These are phyloP conservation scores for Porites divaricata DNA, from an alignment of 92 coral and sea anemone genomes.

Conservation along the genomic window DNA sequence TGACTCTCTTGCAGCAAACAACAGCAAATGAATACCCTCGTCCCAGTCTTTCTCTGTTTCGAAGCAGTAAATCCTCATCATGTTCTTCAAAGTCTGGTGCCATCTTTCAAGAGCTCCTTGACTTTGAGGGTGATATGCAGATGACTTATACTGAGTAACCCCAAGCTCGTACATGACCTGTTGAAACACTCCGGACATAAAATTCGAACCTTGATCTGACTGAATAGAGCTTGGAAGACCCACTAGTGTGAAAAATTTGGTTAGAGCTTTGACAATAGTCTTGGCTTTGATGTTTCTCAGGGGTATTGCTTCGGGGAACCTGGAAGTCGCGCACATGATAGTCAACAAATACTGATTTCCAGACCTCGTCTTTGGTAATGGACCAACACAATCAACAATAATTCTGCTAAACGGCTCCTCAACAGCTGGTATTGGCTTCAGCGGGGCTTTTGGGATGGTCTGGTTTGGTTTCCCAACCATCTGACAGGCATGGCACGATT, in stretches of 20 bases:
- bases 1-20: conserved; percentile 44
- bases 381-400: conserved; percentile 45
- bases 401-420: conserved; percentile 63
- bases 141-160: conserved; percentile 43
- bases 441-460: conserved; percentile 52
- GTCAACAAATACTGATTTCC: conserved; percentile 27
- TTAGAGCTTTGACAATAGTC: no score
- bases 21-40: conserved; percentile 22
- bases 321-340: conserved; percentile 35
- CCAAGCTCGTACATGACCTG: conserved; percentile 72
- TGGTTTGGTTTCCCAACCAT: conserved; percentile 62
- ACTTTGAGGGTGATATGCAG: conserved; percentile 69
- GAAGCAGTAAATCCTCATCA: conserved; percentile 46
- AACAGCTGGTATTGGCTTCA: conserved; percentile 58
- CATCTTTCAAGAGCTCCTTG: conserved; percentile 60
- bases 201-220: conserved; percentile 40
- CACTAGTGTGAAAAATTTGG: background rate
- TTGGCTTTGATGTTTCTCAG: no score
- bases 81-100: conserved; percentile 58
- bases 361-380: background rate
- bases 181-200: conserved; percentile 59
- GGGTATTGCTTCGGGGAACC: conserved; percentile 19
- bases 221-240: conserved; percentile 70
- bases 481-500: conserved; percentile 47
- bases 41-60: conserved; percentile 61